Evolutionary conservation across 2,888 invertebrate genomes (phyloP).

Genomic region (Acleris literana): DNA sequence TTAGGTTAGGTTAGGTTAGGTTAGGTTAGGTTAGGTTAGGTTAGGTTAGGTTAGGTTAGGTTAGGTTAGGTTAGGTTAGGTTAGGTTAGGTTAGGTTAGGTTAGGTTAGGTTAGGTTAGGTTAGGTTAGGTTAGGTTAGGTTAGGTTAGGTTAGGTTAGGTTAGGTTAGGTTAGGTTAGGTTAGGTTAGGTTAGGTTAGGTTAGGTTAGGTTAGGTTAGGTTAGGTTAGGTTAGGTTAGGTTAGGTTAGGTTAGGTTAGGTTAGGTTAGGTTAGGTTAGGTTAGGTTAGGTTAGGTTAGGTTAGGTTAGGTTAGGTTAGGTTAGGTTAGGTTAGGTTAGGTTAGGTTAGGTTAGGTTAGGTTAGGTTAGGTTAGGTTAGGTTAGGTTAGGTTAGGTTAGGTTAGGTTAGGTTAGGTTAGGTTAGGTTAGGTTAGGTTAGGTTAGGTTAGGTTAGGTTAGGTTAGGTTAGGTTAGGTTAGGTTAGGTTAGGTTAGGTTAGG

Average conservation of each 20-base stretch:
- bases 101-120: slow-evolving; percentile 31
- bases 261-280: slow-evolving; percentile 27
- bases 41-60: slow-evolving; percentile 31
- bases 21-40: slow-evolving; percentile 37
- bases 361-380: slow-evolving; percentile 35
- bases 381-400: slow-evolving; percentile 33
- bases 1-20: slow-evolving; percentile 40
- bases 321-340: slow-evolving; percentile 36
- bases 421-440: slow-evolving; percentile 35
- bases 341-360: slow-evolving; percentile 35
- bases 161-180: slow-evolving; percentile 29
- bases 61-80: slow-evolving; percentile 31
- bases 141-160: slow-evolving; percentile 30
- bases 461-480: slow-evolving; percentile 36
- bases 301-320: slow-evolving; percentile 32
- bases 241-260: slow-evolving; percentile 29
- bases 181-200: slow-evolving; percentile 31
- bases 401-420: slow-evolving; percentile 34
- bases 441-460: slow-evolving; percentile 36
- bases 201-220: slow-evolving; percentile 31
- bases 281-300: slow-evolving; percentile 25
- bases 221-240: slow-evolving; percentile 30
- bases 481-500: slow-evolving; percentile 34
- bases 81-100: slow-evolving; percentile 31
- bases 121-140: slow-evolving; percentile 31